Conservation (phyloP, 2,888 invertebrate genomes). For the Gastracanthus pulcherrimus region DNA sequence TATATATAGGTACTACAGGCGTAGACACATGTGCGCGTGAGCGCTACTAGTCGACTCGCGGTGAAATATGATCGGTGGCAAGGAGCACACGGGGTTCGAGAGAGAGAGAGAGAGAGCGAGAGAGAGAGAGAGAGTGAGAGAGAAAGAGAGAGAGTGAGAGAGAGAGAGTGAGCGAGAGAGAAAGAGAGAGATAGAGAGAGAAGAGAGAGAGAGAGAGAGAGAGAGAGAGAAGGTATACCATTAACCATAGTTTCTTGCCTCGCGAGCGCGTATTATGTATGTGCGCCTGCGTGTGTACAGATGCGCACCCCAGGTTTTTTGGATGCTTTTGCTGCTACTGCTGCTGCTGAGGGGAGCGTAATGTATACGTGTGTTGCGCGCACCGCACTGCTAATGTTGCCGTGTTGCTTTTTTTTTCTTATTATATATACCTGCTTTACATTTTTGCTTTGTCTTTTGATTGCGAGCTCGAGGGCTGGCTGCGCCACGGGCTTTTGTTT, state of each 20-base stretch:
- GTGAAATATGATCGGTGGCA: conserved; percentile 42
- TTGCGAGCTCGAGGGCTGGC: neutral
- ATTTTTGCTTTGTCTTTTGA: conserved; percentile 25
- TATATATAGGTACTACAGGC: too few relatives aligned
- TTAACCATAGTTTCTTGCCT: conserved; percentile 31
- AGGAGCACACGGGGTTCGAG: neutral
- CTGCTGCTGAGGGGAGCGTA: too few relatives aligned
- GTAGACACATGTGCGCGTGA: neutral
- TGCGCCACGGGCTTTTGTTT: too few relatives aligned
- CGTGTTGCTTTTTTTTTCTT: conserved; percentile 18
- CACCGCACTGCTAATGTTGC: conserved; percentile 36
- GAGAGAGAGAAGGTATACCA: conserved; percentile 9
- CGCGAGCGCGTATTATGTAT: conserved; percentile 5
- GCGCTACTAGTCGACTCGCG: neutral
- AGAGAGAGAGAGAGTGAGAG: too few relatives aligned
- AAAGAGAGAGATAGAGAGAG: too few relatives aligned
- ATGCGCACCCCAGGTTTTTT: too few relatives aligned
- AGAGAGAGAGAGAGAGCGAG: too few relatives aligned
- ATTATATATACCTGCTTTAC: conserved; percentile 18
- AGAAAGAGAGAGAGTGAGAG: too few relatives aligned
- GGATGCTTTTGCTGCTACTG: neutral
- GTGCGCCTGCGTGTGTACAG: neutral
- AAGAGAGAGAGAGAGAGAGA: too few relatives aligned
- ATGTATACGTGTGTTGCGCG: neutral
- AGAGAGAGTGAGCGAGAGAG: too few relatives aligned